These are phyloP conservation scores for Aptenodytes patagonicus DNA, from an alignment of 2,113 vertebrate species.

Conservation along the genomic window DNA sequence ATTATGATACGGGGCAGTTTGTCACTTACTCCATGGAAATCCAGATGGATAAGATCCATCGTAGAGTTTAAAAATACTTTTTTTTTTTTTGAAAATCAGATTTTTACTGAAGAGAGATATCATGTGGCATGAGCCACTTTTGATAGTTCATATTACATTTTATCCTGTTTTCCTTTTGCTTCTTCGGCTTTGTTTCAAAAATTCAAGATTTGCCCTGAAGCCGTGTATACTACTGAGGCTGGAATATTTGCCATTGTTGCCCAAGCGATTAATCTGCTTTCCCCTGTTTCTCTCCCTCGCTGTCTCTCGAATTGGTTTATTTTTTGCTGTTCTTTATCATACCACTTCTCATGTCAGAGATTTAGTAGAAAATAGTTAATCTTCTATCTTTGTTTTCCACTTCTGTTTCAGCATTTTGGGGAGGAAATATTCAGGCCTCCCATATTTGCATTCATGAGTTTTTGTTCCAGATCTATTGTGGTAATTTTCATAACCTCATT, in stretches of 20 bases:
- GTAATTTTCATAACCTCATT: background rate
- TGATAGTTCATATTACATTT: background rate
- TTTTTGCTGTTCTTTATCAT: background rate
- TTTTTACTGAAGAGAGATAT: background rate
- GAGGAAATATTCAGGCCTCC: background rate
- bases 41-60: background rate
- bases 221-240: background rate
- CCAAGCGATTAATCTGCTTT: slow-evolving; percentile 23
- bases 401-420: background rate
- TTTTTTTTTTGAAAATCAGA: background rate
- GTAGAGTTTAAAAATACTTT: background rate
- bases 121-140: background rate
- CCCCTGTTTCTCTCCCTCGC: background rate
- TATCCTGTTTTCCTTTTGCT: background rate
- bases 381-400: background rate
- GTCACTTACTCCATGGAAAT: background rate
- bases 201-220: slow-evolving; percentile 6
- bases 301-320: background rate
- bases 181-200: background rate
- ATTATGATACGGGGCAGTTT: background rate
- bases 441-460: background rate
- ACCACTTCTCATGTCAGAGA: background rate
- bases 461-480: background rate
- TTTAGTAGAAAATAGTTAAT: background rate
- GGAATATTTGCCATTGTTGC: background rate